These are phyloP conservation scores for Melanostoma scalare DNA, from an alignment of 2,888 invertebrate species.

Conservation along the genomic window DNA sequence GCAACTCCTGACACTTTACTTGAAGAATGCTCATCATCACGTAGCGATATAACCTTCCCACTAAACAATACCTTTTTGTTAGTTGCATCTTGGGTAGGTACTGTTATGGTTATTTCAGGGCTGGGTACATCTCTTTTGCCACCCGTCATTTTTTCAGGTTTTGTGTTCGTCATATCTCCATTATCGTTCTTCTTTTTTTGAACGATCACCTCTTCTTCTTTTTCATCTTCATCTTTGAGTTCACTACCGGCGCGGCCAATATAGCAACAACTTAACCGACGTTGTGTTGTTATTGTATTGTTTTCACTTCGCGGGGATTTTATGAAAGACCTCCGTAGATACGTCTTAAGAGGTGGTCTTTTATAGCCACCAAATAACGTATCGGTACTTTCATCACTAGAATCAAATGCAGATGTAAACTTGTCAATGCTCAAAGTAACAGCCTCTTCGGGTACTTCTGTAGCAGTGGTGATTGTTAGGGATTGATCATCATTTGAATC, in stretches of 20 bases:
- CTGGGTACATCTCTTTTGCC: background rate
- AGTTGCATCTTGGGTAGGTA: background rate
- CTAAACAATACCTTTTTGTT: conserved; percentile 42
- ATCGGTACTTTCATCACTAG: conserved; percentile 30
- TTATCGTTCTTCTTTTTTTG: background rate
- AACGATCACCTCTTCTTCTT: background rate
- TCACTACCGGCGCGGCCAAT: too few relatives aligned
- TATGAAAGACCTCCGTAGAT: conserved; percentile 9
- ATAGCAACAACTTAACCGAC: too few relatives aligned
- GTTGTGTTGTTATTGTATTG: background rate
- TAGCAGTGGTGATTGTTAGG: background rate
- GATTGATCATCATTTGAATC: background rate
- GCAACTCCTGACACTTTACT: conserved; percentile 4
- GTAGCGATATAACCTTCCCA: conserved; percentile 44
- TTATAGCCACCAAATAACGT: background rate
- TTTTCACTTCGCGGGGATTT: background rate
- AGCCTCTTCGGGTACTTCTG: conserved; percentile 2
- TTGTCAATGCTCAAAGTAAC: conserved; percentile 7
- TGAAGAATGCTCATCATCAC: conserved; percentile 35
- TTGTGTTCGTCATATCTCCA: background rate
- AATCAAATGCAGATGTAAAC: conserved; percentile 13
- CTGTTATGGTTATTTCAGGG: background rate
- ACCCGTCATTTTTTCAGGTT: background rate
- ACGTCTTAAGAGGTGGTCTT: conserved; percentile 29
- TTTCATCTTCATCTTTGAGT: background rate